phyloP scores from a whole-genome alignment of 1,140 invertebrate species.

The Conus betulinus region DNA sequence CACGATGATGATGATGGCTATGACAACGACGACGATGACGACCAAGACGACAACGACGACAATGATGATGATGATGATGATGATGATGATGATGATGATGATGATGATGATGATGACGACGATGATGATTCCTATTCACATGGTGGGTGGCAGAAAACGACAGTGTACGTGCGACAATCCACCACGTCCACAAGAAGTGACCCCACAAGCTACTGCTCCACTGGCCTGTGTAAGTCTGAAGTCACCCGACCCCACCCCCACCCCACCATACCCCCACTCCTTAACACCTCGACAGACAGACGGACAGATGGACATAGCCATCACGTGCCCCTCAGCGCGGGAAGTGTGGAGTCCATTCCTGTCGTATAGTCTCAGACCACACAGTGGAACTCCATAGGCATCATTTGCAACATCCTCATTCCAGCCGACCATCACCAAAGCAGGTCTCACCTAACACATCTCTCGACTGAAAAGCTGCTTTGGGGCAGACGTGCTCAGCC shows the following conservation, averaged over 20 bases:
- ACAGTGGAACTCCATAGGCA: too few species aligned
- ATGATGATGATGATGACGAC: neutral
- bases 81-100: neutral
- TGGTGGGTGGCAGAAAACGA: neutral
- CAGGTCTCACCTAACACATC: too few species aligned
- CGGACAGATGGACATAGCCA: neutral
- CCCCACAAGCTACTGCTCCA: neutral
- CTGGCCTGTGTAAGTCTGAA: neutral
- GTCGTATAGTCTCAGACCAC: too few species aligned
- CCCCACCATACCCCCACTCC: neutral
- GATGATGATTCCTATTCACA: neutral
- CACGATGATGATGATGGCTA: too few species aligned
- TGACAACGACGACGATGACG: too few species aligned
- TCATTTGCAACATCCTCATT: too few species aligned
- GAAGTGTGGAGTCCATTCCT: too few species aligned
- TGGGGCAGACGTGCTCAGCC: too few species aligned
- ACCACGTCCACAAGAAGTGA: conserved; percentile 1
- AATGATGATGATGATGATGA: neutral
- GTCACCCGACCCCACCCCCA: neutral
- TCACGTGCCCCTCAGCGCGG: too few species aligned
- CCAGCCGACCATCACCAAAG: too few species aligned
- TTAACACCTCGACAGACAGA: neutral
- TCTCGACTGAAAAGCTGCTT: too few species aligned
- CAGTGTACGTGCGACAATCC: neutral
- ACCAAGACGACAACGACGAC: neutral